These are phyloP conservation scores for Nicator chloris DNA, from an alignment of 2,113 vertebrate genomes.

Conservation along the genomic window DNA sequence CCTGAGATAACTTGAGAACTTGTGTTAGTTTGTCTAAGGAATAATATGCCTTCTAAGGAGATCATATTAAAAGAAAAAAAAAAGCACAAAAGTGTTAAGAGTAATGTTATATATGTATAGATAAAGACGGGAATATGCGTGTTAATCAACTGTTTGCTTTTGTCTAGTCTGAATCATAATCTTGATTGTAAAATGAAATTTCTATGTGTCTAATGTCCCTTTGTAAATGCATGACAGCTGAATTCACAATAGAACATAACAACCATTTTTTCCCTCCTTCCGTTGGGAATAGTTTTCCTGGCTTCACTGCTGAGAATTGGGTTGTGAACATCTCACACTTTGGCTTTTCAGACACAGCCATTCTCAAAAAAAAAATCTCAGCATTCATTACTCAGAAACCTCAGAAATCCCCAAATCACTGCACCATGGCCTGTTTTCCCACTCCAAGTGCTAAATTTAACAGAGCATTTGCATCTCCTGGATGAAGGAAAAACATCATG, in stretches of 20 bases:
- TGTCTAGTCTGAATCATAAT: neutral
- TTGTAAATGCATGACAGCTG: neutral
- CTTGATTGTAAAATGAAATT: constrained; percentile 16
- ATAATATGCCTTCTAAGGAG: constrained; percentile 23
- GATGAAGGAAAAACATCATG: neutral
- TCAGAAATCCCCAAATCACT: neutral
- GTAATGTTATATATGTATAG: constrained; percentile 1
- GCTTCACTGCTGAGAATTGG: neutral
- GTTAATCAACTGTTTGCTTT: neutral
- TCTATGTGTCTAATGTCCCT: neutral
- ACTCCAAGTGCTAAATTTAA: neutral
- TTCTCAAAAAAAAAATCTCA: neutral
- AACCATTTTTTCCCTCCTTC: neutral
- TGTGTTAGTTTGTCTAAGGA: constrained; percentile 44
- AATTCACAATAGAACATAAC: neutral
- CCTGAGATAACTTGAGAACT: constrained; percentile 61
- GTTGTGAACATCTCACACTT: neutral
- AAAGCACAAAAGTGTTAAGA: constrained; percentile 24
- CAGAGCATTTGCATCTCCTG: neutral
- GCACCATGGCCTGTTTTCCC: neutral
- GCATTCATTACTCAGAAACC: neutral
- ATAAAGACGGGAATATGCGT: neutral
- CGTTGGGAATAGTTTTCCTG: neutral
- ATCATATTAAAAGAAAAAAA: constrained; percentile 17
- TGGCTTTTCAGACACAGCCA: neutral